Percentiles rank a stretch among this genome's conserved stretches.
Evolutionary conservation across 2,888 invertebrate species (phyloP).

Genomic region (Leptinotarsa peninsularis): DNA sequence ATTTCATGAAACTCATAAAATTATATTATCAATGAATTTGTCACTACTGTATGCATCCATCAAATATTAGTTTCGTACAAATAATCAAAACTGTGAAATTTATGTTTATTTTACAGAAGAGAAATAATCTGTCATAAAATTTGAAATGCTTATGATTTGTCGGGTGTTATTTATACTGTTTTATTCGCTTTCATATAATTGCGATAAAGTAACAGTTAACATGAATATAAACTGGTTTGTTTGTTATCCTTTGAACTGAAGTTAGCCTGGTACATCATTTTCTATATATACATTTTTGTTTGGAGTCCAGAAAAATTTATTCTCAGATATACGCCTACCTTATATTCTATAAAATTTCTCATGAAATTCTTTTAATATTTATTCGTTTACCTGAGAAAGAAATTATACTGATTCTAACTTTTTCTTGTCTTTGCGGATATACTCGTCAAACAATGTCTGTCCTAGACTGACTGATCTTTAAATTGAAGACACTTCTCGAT

Average conservation of each 20-base stretch:
- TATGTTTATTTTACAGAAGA: constrained; percentile 3
- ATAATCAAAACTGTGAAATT: constrained; percentile 11
- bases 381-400: too few relatives aligned
- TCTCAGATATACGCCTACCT: neutral
- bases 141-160: neutral
- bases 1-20: neutral
- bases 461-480: too few relatives aligned
- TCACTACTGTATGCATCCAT: neutral
- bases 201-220: constrained; percentile 12
- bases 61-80: neutral
- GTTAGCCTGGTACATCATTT: constrained; percentile 9
- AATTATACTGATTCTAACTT: too few relatives aligned
- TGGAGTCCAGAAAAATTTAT: neutral
- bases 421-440: too few relatives aligned
- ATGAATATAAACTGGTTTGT: constrained; percentile 17
- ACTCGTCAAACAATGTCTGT: too few relatives aligned
- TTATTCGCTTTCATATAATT: constrained; percentile 4
- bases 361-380: too few relatives aligned
- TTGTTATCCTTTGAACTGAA: constrained; percentile 10
- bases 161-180: neutral
- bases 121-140: constrained; percentile 2
- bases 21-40: constrained; percentile 3
- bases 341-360: neutral
- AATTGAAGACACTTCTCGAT: too few relatives aligned
- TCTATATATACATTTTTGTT: constrained; percentile 2